phyloP scores from a whole-genome alignment of 1,140 invertebrate genomes.

The Drosophila guanche region DNA sequence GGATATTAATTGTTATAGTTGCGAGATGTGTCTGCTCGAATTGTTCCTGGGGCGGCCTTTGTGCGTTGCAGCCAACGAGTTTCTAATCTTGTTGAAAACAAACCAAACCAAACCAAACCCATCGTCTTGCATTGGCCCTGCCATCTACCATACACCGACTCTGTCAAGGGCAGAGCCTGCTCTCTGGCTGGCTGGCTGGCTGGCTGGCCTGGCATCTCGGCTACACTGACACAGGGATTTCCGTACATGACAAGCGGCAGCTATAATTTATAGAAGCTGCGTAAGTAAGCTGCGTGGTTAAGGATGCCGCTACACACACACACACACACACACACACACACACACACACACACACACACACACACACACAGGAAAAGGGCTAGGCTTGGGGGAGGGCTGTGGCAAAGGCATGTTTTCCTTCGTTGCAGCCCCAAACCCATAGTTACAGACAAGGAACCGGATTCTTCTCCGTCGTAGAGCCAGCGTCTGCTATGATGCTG shows the following conservation, averaged over 20 bases:
- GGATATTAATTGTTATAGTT: slow-evolving; percentile 82
- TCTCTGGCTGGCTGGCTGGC: not conserved
- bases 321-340: slow-evolving; percentile 24
- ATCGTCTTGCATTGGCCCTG: slow-evolving; percentile 12
- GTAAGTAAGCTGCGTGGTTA: slow-evolving; percentile 73
- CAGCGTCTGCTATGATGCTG: slow-evolving; percentile 30
- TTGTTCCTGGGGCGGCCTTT: slow-evolving; percentile 79
- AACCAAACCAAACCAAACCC: slow-evolving; percentile 76
- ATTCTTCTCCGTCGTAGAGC: not conserved
- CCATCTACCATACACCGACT: slow-evolving; percentile 17
- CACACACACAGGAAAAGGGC: slow-evolving; percentile 10
- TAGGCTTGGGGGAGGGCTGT: not conserved
- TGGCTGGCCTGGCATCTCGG: slow-evolving; percentile 52
- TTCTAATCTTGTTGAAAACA: slow-evolving; percentile 81
- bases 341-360: too few species aligned
- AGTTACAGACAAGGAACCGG: not conserved
- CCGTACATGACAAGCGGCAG: slow-evolving; percentile 81
- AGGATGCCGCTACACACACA: slow-evolving; percentile 52
- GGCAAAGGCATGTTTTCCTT: slow-evolving; percentile 3
- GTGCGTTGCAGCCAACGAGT: slow-evolving; percentile 67
- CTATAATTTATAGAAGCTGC: slow-evolving; percentile 80
- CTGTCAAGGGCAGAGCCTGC: slow-evolving; percentile 60
- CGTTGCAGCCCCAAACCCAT: slow-evolving; percentile 1
- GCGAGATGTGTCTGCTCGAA: slow-evolving; percentile 80
- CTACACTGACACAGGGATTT: slow-evolving; percentile 81